Evolutionary conservation across 2,888 invertebrate genomes (phyloP).

Genomic region (Catocala fraxini): DNA sequence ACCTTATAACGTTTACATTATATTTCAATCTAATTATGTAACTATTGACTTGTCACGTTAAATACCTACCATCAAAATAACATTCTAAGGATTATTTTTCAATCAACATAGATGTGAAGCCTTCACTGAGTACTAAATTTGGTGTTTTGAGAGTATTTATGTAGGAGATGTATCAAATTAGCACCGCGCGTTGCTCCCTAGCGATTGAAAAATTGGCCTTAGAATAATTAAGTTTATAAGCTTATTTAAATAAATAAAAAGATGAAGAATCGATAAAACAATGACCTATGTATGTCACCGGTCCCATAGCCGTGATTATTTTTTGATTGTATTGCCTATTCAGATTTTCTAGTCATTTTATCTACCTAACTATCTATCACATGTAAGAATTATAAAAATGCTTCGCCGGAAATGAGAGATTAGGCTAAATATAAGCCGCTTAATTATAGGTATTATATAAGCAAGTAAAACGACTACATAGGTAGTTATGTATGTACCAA

Average conservation of each 20-base stretch:
- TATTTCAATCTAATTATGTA: conserved; percentile 14
- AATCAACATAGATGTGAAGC: too few relatives aligned
- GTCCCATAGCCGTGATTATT: conserved; percentile 18
- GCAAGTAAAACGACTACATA: conserved; percentile 40
- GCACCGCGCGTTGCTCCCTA: too few relatives aligned
- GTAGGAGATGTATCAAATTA: too few relatives aligned
- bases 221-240: conserved; percentile 8
- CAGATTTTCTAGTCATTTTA: conserved; percentile 50
- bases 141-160: too few relatives aligned
- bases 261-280: neutral
- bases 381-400: conserved; percentile 28
- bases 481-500: conserved; percentile 46
- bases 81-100: conserved; percentile 2
- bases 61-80: conserved; percentile 4
- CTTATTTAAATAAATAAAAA: conserved; percentile 2
- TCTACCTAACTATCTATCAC: conserved; percentile 13
- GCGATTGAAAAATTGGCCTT: too few relatives aligned
- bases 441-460: conserved; percentile 48
- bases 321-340: conserved; percentile 24
- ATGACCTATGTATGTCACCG: neutral
- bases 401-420: conserved; percentile 54
- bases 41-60: conserved; percentile 7
- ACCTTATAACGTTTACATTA: conserved; percentile 15
- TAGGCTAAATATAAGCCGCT: conserved; percentile 48
- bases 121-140: neutral